Base-by-base conservation (phyloP, 2,888 invertebrate species). In the Ophonus ardosiacus region DNA sequence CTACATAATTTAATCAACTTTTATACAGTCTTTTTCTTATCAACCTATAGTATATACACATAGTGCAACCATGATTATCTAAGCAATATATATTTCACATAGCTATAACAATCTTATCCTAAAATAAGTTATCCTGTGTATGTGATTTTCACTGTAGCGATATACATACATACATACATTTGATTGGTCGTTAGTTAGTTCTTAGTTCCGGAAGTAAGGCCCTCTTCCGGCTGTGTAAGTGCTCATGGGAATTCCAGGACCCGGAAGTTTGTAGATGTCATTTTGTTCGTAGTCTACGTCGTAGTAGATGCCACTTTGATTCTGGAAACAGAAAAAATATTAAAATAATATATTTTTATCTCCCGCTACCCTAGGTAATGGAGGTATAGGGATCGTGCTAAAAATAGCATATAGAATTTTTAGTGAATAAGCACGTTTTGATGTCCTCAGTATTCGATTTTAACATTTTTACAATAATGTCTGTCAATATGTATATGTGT, bases 261-360 rank as follows among this genome's bases (percentile, higher is more conserved):
- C 94, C 0, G 93, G 93, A 13, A 93, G 94, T 90, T 92, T 91
- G 87, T 90, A 91, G 82, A 90, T 92, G 86, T 92, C 93, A 88
- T 92, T 92, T 88, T 92, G 94, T 89, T 97, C 97, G 88, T 97
- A 97, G 87, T 97, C 97, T 38, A 97, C 97, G 89, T 97, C 97
- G 89, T 97, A 97, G 91, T 97, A 97, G 88, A 97, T 97, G 79
- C 97, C 97, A 87, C 96, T 96, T 93, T 97, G 97, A 91, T 97
- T 97, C 97, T 97, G 92, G 82, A 93, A 93, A 87, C 31, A 31
- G 31, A 31, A 31, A 31, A 31, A 31, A 31, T 4, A 31, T 3
- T 31, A 31, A 31, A 31, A 31, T 31, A 31, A 31, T 4, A 31
- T 31, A 31, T 31, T n/a, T n/a, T n/a, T n/a, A n/a, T n/a, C n/a